Conservation (phyloP, 2,888 invertebrate genomes). For the Drosophila quinaria region DNA sequence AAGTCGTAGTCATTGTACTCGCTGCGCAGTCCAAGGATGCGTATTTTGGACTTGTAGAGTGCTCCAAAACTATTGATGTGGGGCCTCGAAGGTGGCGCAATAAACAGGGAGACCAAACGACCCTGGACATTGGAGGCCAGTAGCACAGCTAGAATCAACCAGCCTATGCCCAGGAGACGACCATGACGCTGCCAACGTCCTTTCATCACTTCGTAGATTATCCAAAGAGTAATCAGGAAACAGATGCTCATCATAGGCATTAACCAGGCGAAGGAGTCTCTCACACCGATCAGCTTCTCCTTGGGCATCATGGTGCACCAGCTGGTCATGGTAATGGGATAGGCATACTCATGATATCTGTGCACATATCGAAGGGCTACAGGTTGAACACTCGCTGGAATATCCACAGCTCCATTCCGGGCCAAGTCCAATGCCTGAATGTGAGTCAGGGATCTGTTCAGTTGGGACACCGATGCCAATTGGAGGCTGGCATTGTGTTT, state of each 20-base stretch:
- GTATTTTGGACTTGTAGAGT: slow-evolving; percentile 35
- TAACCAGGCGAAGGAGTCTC: slow-evolving; percentile 23
- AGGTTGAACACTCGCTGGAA: slow-evolving; percentile 54
- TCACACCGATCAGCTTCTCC: slow-evolving; percentile 30
- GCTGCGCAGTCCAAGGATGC: slow-evolving; percentile 40
- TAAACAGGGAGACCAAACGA: slow-evolving; percentile 41
- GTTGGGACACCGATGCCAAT: slow-evolving; percentile 21
- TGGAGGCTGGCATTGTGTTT: slow-evolving; percentile 57
- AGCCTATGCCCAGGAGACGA: slow-evolving; percentile 40
- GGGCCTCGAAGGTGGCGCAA: slow-evolving; percentile 36
- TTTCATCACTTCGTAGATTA: slow-evolving; percentile 11
- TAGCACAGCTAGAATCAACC: slow-evolving; percentile 45
- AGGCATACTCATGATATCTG: slow-evolving; percentile 44
- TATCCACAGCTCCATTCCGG: slow-evolving; percentile 29
- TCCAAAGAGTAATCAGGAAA: slow-evolving; percentile 31
- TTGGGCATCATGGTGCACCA: slow-evolving; percentile 72
- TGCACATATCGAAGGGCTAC: slow-evolving; percentile 28
- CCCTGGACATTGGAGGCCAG: slow-evolving; percentile 48
- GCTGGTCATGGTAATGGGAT: slow-evolving; percentile 50
- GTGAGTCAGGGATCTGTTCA: slow-evolving; percentile 21
- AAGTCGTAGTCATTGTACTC: slow-evolving; percentile 59
- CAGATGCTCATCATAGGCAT: slow-evolving; percentile 12
- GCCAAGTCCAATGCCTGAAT: slow-evolving; percentile 27
- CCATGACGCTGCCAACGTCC: slow-evolving; percentile 37
- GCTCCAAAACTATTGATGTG: slow-evolving; percentile 39